Base-by-base conservation (phyloP, 2,797 vertebrate species). In the Lepus oiostolus region DNA sequence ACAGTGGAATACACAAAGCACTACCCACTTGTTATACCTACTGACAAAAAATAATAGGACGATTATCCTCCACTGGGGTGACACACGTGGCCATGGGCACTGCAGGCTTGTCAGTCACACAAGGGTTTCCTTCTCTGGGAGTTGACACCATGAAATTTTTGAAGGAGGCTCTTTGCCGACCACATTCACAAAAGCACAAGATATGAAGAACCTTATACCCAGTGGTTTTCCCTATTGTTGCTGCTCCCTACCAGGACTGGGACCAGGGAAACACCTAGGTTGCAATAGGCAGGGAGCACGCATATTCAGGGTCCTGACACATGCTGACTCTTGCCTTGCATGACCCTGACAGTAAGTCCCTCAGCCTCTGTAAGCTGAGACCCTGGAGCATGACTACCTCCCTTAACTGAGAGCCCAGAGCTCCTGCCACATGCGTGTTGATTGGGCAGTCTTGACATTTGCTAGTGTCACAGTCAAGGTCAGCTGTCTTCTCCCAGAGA, bases 1-100 rank as follows among this genome's bases (percentile, higher is more conserved):
- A 97, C 94, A 74, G 85, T 12, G 74, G 89, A 85, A 96, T n/a
- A 81, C 96, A 74, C 94, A 90, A 50, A 97, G 95, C 83, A 32
- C 94, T 95, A 79, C 96, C 93, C 95, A 68, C 96, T 97, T 95
- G 35, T 96, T 93, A 82, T 54, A 94, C 90, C 88, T 85, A 80
- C 91, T 96, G 97, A 96, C 42, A 24, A 89, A 75, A 97, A 95
- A 94, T 10, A 95, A 95, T 38, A 92, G 92, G 91, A 84, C 4
- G 47, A 88, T 95, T 71, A 5, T 67, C 88, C 94, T 95, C 87
- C 30, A 84, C 88, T 22, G 90, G 60, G 9, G 30, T 79, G 72
- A 68, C 70, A 22, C 8, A 47, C 7, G 0, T 2, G 67, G 96
- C n/a, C 85, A 0, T 24, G 62, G 93, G 95, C 65, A 52, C 17